Evolutionary conservation across 2,113 vertebrate species (phyloP).

Genomic region (Aviceda subcristata): DNA sequence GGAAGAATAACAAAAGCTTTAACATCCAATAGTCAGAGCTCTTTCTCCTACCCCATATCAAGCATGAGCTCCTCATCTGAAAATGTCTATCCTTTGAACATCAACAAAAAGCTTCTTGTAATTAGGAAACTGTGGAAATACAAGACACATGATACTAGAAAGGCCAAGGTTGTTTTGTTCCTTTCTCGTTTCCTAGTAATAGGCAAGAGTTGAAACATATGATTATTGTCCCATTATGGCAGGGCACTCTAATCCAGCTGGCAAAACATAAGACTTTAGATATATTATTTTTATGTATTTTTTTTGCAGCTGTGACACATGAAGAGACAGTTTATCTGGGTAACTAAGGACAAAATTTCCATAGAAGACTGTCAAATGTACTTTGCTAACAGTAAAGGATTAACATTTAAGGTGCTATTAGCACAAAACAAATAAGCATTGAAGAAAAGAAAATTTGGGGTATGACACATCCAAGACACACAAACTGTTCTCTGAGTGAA

Average conservation of each 20-base stretch:
- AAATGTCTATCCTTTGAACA: neutral
- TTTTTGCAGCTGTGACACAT: neutral
- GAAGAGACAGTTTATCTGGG: neutral
- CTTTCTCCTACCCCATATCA: neutral
- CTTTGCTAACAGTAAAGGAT: neutral
- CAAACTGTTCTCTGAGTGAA: neutral
- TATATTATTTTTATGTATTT: neutral
- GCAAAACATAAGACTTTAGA: neutral
- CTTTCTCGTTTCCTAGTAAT: slow-evolving; percentile 53
- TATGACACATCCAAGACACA: neutral
- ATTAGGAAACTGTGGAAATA: slow-evolving; percentile 31
- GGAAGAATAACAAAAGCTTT: neutral
- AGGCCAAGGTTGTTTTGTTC: slow-evolving; percentile 45
- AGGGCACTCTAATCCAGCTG: slow-evolving; percentile 23
- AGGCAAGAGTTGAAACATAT: slow-evolving; percentile 50
- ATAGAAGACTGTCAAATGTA: neutral
- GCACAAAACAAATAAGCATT: neutral
- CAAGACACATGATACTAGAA: neutral
- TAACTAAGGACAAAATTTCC: neutral
- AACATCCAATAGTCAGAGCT: neutral
- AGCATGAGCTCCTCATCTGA: neutral
- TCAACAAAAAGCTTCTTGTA: neutral
- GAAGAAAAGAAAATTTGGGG: neutral
- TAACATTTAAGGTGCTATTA: neutral
- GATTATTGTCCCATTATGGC: slow-evolving; percentile 52